Conservation (phyloP, 2,797 vertebrate species). For the Periophthalmus magnuspinnatus region DNA sequence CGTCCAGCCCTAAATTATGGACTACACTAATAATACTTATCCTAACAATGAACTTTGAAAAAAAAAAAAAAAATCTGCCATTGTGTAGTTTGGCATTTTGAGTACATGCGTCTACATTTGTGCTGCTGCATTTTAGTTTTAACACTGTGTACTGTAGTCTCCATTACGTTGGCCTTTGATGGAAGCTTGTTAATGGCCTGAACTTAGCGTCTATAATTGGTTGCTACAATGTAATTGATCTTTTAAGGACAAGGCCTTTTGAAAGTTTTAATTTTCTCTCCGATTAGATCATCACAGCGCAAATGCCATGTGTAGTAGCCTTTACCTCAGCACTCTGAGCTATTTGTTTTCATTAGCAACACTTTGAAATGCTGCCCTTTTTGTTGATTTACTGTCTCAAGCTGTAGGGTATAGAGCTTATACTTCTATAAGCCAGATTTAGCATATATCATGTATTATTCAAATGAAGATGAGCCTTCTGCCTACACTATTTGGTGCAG, state of each 20-base stretch:
- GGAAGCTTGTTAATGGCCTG: conserved; percentile 51
- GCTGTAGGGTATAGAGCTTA: neutral
- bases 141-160: conserved; percentile 22
- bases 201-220: conserved; percentile 53
- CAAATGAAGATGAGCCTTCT: neutral
- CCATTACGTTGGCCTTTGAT: conserved; percentile 36
- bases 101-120: neutral
- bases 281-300: conserved; percentile 56
- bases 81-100: neutral
- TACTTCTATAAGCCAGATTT: neutral
- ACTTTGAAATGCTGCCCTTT: conserved; percentile 48
- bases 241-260: conserved; percentile 51
- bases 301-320: conserved; percentile 58
- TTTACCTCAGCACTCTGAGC: conserved; percentile 41
- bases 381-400: conserved; percentile 43
- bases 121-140: conserved; percentile 8
- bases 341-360: conserved; percentile 62
- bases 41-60: neutral
- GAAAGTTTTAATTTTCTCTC: conserved; percentile 51
- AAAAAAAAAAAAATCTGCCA: neutral
- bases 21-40: neutral
- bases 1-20: too few species aligned
- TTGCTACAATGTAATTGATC: conserved; percentile 55
- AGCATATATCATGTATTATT: neutral
- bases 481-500: neutral